Conservation (phyloP, 2,797 vertebrate species). For the Acanthopagrus latus region DNA sequence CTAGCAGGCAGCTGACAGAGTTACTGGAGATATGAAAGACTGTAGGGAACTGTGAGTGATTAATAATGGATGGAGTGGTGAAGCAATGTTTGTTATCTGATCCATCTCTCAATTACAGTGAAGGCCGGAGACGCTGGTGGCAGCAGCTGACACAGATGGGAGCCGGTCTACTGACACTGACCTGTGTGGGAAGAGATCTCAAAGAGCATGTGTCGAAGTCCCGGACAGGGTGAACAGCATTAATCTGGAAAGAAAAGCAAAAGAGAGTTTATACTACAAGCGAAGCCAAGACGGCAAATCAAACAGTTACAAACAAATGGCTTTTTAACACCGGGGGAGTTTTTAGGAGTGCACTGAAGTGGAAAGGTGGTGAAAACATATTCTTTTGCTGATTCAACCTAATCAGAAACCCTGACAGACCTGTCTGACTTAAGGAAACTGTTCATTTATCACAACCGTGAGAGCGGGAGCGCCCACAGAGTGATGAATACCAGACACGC, state of each 20-base stretch:
- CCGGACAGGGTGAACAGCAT: constrained; percentile 11
- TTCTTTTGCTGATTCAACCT: not conserved
- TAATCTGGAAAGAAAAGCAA: constrained; percentile 23
- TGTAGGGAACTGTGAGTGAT: constrained; percentile 25
- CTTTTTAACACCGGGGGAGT: not conserved
- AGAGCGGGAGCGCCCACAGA: not conserved
- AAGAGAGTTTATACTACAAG: not conserved
- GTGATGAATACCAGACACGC: constrained; percentile 14
- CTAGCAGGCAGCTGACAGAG: not conserved
- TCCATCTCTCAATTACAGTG: constrained; percentile 41
- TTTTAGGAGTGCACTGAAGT: not conserved
- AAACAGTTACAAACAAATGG: not conserved
- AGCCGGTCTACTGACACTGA: constrained; percentile 22
- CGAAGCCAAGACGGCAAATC: not conserved
- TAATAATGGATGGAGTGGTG: constrained; percentile 56
- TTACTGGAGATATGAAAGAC: constrained; percentile 25
- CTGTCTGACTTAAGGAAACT: not conserved
- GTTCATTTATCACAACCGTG: not conserved
- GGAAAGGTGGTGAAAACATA: not conserved
- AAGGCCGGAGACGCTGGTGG: constrained; percentile 9
- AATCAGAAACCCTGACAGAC: not conserved
- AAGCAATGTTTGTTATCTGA: constrained; percentile 61
- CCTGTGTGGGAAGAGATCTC: constrained; percentile 36
- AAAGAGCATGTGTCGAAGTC: not conserved
- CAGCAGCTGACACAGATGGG: not conserved